Evolutionary conservation across 2,797 vertebrate species (phyloP), one percentile per base, ranked within the genome.

Genomic region (Cercopithecus diana): DNA sequence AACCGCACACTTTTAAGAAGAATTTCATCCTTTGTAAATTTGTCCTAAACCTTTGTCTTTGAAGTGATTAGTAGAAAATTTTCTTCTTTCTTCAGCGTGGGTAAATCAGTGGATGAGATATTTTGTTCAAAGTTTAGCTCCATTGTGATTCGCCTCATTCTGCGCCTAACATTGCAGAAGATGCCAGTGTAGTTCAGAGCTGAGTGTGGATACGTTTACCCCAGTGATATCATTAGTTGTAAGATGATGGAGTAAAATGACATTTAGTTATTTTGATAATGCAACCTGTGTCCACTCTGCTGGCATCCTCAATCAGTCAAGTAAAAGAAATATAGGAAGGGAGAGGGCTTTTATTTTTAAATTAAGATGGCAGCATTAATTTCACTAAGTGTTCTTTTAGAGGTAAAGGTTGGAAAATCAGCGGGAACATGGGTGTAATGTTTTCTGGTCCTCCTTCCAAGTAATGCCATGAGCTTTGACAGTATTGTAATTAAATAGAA

Each of bases 401-500:
- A 97, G 97, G 96, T 93, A 98, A 98, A 87, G 96, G 96, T 70
- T 98, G 72, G 97, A 92, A 98, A 98, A 95, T 93, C 80, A 57
- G 96, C 92, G 95, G 88, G 24, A 80, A 39, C 15, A 52, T 57
- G 79, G 7, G 14, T 93, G 91, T 96, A 90, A 77, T 98, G 97
- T 84, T 96, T 98, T 98, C 97, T 80, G 90, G 97, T 98, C 87
- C 84, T 97, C 87, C 7, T 98, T 97, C 88, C 93, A 92, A 98
- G 98, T 93, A 94, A 90, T 96, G 98, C 97, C 97, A 95, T 96
- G 97, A 98, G 98, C 98, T 98, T 96, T 98, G 97, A 98, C 98
- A 98, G 97, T 98, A 97, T 93, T 98, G 95, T 98, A 98, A 99
- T 99, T 99, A 98, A 99, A 98, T 98, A 98, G 98, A 98, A 98